phyloP scores from a whole-genome alignment of 2,888 invertebrate species.

The Rhamnusium bicolor region DNA sequence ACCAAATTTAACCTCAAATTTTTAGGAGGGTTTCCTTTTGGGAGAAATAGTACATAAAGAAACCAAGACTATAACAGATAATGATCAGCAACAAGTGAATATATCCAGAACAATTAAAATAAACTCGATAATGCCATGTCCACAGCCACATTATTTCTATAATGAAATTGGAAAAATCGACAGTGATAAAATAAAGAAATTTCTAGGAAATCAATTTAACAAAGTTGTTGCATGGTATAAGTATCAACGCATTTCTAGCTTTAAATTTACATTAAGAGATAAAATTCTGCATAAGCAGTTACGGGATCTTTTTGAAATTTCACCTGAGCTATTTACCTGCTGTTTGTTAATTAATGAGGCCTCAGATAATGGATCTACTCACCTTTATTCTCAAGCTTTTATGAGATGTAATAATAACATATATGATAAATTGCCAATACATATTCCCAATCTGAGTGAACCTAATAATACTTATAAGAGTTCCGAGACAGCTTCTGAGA shows the following conservation, averaged over 20 bases:
- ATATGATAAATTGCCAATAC: slow-evolving; percentile 73
- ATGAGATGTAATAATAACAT: slow-evolving; percentile 74
- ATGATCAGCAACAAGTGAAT: slow-evolving; percentile 77
- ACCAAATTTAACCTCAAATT: slow-evolving; percentile 44
- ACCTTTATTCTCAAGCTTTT: slow-evolving; percentile 78
- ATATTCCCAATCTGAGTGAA: slow-evolving; percentile 72
- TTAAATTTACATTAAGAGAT: slow-evolving; percentile 77
- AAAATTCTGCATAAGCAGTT: slow-evolving; percentile 78
- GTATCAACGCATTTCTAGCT: slow-evolving; percentile 74
- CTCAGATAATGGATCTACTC: slow-evolving; percentile 74
- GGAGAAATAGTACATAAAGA: slow-evolving; percentile 78
- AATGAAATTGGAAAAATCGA: slow-evolving; percentile 75
- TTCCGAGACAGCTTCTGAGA: slow-evolving; percentile 60
- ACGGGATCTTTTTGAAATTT: slow-evolving; percentile 74
- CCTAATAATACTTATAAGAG: slow-evolving; percentile 64
- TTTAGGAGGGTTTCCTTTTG: slow-evolving; percentile 77
- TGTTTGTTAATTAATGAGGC: slow-evolving; percentile 75
- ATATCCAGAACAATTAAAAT: slow-evolving; percentile 77
- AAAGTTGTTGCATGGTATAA: slow-evolving; percentile 82
- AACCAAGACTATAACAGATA: slow-evolving; percentile 80
- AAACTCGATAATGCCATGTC: slow-evolving; percentile 76
- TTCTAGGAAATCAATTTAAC: slow-evolving; percentile 73
- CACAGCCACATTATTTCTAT: slow-evolving; percentile 75
- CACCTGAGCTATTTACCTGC: slow-evolving; percentile 76
- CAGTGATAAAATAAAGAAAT: slow-evolving; percentile 72